These are phyloP conservation scores for Agriotes lineatus DNA, from an alignment of 2,888 invertebrate species.

Conservation along the genomic window DNA sequence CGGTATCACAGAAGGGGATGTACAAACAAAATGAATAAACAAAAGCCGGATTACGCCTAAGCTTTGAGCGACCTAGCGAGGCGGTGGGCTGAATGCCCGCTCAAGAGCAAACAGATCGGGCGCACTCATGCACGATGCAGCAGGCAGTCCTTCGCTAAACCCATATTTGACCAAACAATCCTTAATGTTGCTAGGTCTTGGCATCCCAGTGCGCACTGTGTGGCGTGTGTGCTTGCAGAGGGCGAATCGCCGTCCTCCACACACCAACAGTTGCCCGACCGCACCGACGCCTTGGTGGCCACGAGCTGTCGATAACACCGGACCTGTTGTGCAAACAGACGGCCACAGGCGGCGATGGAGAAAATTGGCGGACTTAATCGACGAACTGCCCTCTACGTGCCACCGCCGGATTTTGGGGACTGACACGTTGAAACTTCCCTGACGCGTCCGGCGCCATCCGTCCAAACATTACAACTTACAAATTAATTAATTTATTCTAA, in stretches of 20 bases:
- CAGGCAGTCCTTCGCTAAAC: slow-evolving; percentile 42
- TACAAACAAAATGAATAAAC: slow-evolving; percentile 63
- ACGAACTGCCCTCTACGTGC: slow-evolving; percentile 49
- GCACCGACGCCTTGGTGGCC: slow-evolving; percentile 51
- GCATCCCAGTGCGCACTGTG: slow-evolving; percentile 28
- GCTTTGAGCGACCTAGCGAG: slow-evolving; percentile 55
- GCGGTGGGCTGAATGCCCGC: slow-evolving; percentile 45
- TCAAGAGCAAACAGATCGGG: slow-evolving; percentile 58
- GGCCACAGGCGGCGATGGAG: slow-evolving; percentile 57
- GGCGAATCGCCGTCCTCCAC: slow-evolving; percentile 24
- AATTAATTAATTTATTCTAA: slow-evolving; percentile 39
- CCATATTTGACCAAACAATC: slow-evolving; percentile 46
- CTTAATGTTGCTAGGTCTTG: slow-evolving; percentile 36
- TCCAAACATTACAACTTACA: slow-evolving; percentile 20
- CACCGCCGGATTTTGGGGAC: slow-evolving; percentile 33
- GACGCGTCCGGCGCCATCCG: not conserved
- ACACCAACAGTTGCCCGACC: slow-evolving; percentile 52
- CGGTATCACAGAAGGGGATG: slow-evolving; percentile 50
- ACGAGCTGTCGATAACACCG: slow-evolving; percentile 59
- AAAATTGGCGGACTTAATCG: slow-evolving; percentile 59
- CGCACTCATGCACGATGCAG: slow-evolving; percentile 53
- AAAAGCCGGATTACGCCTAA: slow-evolving; percentile 61
- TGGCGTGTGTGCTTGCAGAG: slow-evolving; percentile 18
- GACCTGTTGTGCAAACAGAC: slow-evolving; percentile 61
- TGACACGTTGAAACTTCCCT: not conserved